Base-by-base conservation (phyloP, 2,113 vertebrate genomes). In the Notarius quadriscutis region DNA sequence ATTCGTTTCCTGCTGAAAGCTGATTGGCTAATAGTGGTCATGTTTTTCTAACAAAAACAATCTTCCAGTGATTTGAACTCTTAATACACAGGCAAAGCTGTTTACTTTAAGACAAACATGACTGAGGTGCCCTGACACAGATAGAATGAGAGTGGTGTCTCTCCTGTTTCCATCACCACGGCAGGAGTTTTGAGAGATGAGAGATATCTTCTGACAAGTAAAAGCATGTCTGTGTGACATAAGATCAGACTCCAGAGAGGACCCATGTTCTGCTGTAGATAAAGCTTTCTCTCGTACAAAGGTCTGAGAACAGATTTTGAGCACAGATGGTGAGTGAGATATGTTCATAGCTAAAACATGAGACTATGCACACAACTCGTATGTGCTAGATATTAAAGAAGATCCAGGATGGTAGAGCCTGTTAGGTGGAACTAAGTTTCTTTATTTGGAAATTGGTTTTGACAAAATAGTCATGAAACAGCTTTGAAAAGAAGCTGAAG, bases 181-280 rank as follows among this genome's bases (percentile, higher is more conserved):
- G 51, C 27, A 18, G 72, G 75, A 18, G 41, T 62, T 77, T 86
- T 82, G 27, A 86, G 30, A n/a, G 81, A 67, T 18, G 81, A 67
- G 62, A 2, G 25, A 71, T 71, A 67, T 83, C 15, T 20, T 71
- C 71, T 83, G 69, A 88, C 69, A 89, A 60, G 84, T 78, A 89
- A 78, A 18, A 60, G 41, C 84, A 83, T 65, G 84, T 57, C 83
- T 74, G 83, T 82, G 87, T 74, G 83, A 63, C 84, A 88, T 85
- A 75, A 69, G 34, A 71, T 63, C 77, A 25, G 58, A 60, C 87
- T 34, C 55, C 34, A 34, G 34, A 55, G 51, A 57, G 50, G n/a
- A 22, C 62, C 69, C 62, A 55, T 2, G 34, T 41, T 81, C 67
- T 30, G 25, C 79, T 75, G 75, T 50, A 87, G 69, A 82, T 87